Base-by-base conservation (phyloP, 2,888 invertebrate genomes). In the Coronaproctus castanopsis region DNA sequence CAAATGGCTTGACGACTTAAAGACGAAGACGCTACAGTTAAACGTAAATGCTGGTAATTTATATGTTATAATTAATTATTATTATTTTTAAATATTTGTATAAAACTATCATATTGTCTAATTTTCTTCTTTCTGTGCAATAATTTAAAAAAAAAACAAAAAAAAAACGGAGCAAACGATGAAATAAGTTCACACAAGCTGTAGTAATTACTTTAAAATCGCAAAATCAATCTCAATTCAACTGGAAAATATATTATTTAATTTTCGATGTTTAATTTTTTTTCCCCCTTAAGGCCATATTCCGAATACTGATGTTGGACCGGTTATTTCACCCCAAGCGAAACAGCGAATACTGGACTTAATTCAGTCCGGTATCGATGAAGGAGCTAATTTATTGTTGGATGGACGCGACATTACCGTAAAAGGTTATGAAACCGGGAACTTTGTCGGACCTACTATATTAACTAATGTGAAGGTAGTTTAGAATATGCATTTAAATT, bases 371-470 rank as follows among this genome's bases (percentile, higher is more conserved):
- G 81, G 80, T 62, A 78, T 85, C 0, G 80, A 87, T 64, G 83
- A 90, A 66, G 97, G 97, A 57, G 97, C 96, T 0, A 81, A 86
- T 63, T 76, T 93, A 51, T 75, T 81, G 3, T 77, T 98, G 52
- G 98, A 98, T 71, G 98, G 98, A 1, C 80, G 96, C 55, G 77
- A 79, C 55, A 70, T 91, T 59, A 79, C 76, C 60, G 93, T 98
- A 0, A 22, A 2, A n/a, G 92, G 91, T 57, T 98, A 84, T 71
- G 95, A 96, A 68, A 87, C 87, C 52, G 98, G 98, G 62, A 97
- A 98, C 76, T 99, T 99, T 72, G 87, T 99, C 8, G 98, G 95
- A 1, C 96, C 98, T 0, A 96, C 96, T 14, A 81, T 99, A 64
- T 74, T 98, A 3, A 81, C 88, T 1, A 80, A 86, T 68, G 97